Evolutionary conservation across 2,113 vertebrate genomes (phyloP).

Genomic region (Labeo catla): DNA sequence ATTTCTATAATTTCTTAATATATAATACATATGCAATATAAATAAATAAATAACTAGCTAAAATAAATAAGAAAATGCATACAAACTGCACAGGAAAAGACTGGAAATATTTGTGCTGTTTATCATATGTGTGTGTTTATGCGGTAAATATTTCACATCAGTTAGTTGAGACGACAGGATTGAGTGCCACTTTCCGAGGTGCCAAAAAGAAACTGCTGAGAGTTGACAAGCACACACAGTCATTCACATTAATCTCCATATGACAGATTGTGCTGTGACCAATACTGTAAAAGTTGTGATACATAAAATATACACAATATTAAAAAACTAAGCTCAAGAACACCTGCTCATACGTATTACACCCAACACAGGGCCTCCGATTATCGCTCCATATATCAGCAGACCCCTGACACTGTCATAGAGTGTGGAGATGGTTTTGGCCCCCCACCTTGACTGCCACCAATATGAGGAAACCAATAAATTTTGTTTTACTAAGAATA

Average conservation of each 20-base stretch:
- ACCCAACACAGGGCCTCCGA: background rate
- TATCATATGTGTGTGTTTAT: background rate
- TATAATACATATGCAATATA: too few relatives aligned
- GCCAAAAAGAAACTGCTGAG: constrained; percentile 28
- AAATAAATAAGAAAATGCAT: too few relatives aligned
- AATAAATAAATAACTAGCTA: too few relatives aligned
- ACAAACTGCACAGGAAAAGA: background rate
- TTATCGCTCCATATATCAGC: constrained; percentile 19
- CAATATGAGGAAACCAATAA: background rate
- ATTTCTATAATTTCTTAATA: too few relatives aligned
- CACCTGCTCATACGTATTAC: background rate
- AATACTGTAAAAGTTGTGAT: background rate
- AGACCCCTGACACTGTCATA: background rate
- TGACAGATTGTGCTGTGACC: background rate
- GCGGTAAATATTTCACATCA: constrained; percentile 13
- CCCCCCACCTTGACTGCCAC: background rate
- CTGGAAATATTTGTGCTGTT: background rate
- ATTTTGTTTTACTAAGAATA: constrained; percentile 15
- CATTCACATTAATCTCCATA: background rate
- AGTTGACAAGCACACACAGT: constrained; percentile 13
- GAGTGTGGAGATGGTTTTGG: background rate
- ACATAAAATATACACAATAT: background rate
- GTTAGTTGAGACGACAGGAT: constrained; percentile 32
- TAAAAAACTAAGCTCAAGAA: background rate
- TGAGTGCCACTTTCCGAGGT: constrained; percentile 23